Evolutionary conservation across 2,797 vertebrate species (phyloP), one percentile per base, ranked within the genome.

Genomic region (Rhadinocentrus ornatus): DNA sequence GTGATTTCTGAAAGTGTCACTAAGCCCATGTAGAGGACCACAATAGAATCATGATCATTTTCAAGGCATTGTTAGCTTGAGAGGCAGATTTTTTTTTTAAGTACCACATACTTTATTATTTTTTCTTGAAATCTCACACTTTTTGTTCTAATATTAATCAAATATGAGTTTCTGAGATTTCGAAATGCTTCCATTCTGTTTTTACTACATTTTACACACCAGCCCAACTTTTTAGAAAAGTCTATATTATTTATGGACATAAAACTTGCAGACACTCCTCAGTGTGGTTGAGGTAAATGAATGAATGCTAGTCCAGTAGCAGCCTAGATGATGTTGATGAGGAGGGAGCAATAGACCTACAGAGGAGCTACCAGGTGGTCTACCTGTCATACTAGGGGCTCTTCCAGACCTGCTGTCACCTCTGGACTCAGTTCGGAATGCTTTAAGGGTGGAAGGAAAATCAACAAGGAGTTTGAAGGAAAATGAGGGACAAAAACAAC

Each of bases 331-430:
- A 69, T 59, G 76, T 65, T 6, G n/a, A 64, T 69, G 41, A 55
- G 12, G 41, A 74, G 48, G 57, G 52, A 71, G 73, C 3, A 57
- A 73, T 56, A 74, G 64, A 13, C 77, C 71, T 62, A 77, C 9
- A 54, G 35, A 66, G 64, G 73, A 81, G 70, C 79, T 86, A 80
- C 68, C 52, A 54, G 78, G 80, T 77, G 78, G 10, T 86, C 88
- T 93, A 94, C 92, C 93, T 91, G 92, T 77, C 85, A 88, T 87
- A 85, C 86, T 86, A 80, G 88, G 72, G 73, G 81, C 73, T 82
- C 93, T 91, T 70, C 91, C 89, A 77, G 92, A 84, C 88, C 91
- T 88, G 88, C 64, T 80, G 78, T 91, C 91, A 60, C 27, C 88
- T 85, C 92, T 90, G 83, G 82, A 86, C 62, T 93, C 86, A 53